phyloP scores from a whole-genome alignment of 2,797 vertebrate genomes.

The Lepus townsendii region DNA sequence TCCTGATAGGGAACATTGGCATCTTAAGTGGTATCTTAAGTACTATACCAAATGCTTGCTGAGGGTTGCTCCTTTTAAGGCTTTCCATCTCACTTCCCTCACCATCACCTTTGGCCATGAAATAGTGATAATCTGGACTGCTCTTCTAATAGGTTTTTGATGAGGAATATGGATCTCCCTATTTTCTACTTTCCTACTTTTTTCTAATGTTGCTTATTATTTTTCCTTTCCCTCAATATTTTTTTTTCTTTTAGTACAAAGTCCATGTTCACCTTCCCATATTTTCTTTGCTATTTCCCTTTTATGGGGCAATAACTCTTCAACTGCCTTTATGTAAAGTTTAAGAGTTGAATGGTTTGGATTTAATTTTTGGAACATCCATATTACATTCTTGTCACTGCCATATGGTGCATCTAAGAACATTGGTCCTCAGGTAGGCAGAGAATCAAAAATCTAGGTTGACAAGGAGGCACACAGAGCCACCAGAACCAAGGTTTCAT shows the following conservation, averaged over 20 bases:
- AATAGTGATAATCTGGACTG: background rate
- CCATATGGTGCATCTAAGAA: background rate
- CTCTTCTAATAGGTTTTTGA: background rate
- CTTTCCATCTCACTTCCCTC: background rate
- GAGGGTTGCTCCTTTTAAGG: background rate
- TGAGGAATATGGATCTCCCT: background rate
- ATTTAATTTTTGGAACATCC: background rate
- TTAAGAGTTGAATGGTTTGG: background rate
- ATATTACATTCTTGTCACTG: background rate
- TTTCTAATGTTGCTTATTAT: background rate
- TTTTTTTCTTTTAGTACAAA: background rate
- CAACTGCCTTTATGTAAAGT: background rate
- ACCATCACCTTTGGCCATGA: background rate
- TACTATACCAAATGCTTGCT: no score
- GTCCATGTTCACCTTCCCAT: background rate
- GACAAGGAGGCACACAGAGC: background rate
- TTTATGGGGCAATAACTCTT: background rate
- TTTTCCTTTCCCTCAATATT: background rate
- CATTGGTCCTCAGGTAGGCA: background rate
- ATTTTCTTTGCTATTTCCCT: conserved; percentile 19
- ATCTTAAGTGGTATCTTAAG: no score
- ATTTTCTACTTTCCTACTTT: background rate
- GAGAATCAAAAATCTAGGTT: background rate
- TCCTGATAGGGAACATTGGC: no score
- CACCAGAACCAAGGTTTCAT: background rate